Conservation (phyloP, 1,140 invertebrate species). For the Polyergus mexicanus region DNA sequence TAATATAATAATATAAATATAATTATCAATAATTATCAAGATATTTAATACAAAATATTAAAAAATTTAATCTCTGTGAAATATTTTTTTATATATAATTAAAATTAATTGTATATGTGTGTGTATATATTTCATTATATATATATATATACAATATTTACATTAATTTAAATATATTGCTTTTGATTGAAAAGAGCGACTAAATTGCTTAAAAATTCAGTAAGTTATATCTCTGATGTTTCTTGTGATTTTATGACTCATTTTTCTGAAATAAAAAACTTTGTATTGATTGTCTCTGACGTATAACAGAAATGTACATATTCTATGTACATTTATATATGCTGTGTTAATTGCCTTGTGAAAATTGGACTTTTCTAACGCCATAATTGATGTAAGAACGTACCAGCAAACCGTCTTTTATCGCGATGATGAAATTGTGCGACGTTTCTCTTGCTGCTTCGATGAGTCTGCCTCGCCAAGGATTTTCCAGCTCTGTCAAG, state of each 20-base stretch:
- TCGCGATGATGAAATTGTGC: constrained; percentile 11
- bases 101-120: too few species aligned
- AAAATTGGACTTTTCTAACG: constrained; percentile 31
- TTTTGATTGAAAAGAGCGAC: background rate
- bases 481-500: constrained; percentile 66
- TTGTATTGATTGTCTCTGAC: background rate
- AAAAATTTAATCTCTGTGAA: background rate
- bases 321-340: constrained; percentile 14
- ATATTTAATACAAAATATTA: background rate
- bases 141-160: too few species aligned
- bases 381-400: constrained; percentile 8
- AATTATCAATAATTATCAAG: background rate
- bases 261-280: background rate
- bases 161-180: background rate
- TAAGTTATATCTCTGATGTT: background rate
- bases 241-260: background rate
- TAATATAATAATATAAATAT: background rate
- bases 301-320: background rate
- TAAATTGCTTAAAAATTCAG: background rate
- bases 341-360: constrained; percentile 29
- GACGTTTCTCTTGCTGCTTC: constrained; percentile 15
- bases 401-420: constrained; percentile 46
- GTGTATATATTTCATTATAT: background rate
- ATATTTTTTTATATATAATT: background rate
- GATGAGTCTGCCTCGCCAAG: constrained; percentile 23